phyloP scores from a whole-genome alignment of 2,888 invertebrate species.

The Catocala nupta region DNA sequence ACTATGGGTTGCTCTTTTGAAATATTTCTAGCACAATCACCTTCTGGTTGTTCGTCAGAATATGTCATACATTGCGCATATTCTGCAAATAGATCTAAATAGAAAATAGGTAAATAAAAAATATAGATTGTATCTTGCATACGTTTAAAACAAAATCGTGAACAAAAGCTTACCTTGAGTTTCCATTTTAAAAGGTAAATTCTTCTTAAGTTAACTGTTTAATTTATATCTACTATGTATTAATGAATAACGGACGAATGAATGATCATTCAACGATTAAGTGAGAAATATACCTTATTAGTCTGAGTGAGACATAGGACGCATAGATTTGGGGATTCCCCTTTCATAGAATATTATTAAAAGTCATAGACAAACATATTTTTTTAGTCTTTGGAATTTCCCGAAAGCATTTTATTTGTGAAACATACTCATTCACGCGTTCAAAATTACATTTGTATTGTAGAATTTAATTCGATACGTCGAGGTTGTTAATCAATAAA shows the following conservation, averaged over 20 bases:
- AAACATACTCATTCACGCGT: constrained; percentile 5
- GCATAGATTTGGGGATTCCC: constrained; percentile 11
- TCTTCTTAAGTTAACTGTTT: constrained; percentile 4
- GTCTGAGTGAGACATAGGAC: constrained; percentile 7
- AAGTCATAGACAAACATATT: constrained; percentile 11
- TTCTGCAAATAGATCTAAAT: constrained; percentile 5
- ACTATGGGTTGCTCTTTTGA: constrained; percentile 9
- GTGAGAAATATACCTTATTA: constrained; percentile 10
- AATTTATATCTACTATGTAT: constrained; percentile 3
- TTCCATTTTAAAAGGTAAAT: constrained; percentile 7
- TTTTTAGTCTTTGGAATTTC: constrained; percentile 8
- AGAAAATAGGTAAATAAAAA: no score
- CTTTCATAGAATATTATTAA: constrained; percentile 8
- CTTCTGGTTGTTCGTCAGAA: constrained; percentile 14
- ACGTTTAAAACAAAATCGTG: constrained; percentile 13
- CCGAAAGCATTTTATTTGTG: constrained; percentile 11
- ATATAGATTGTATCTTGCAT: constrained; percentile 4
- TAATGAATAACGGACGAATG: constrained; percentile 3
- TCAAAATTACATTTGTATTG: constrained; percentile 13
- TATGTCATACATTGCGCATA: constrained; percentile 10
- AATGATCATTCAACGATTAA: no score
- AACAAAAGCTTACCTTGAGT: constrained; percentile 16
- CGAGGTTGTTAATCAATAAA: constrained; percentile 8
- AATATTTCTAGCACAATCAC: constrained; percentile 16
- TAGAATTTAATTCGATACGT: constrained; percentile 6